Evolutionary conservation across 1,140 invertebrate genomes (phyloP).

Genomic region (Temnothorax longispinosus): DNA sequence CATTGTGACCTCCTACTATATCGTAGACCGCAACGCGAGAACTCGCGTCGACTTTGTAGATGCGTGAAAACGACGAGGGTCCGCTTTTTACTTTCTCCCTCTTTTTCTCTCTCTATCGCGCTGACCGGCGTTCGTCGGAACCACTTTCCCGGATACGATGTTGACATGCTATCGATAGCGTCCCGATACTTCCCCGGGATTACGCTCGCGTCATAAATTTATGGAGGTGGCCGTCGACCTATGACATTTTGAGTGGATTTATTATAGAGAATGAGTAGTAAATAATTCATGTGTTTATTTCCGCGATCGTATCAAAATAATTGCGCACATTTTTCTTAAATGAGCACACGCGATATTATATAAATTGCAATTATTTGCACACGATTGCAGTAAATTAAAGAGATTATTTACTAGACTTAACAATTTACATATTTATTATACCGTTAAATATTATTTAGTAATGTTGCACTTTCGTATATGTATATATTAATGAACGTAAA

Average conservation of each 20-base stretch:
- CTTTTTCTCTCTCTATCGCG: slow-evolving; percentile 2
- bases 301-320: background rate
- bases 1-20: slow-evolving; percentile 69
- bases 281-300: slow-evolving; percentile 32
- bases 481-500: background rate
- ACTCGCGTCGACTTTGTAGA: slow-evolving; percentile 60
- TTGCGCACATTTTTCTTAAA: background rate
- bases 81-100: slow-evolving; percentile 53
- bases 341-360: background rate
- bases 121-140: background rate
- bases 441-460: background rate
- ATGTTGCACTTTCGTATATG: background rate
- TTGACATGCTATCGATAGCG: background rate
- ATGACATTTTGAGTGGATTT: slow-evolving; percentile 2
- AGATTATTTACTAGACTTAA: background rate
- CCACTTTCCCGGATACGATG: slow-evolving; percentile 1
- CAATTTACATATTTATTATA: background rate
- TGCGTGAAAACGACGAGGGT: slow-evolving; percentile 68
- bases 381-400: background rate
- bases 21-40: slow-evolving; percentile 50
- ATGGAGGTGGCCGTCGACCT: background rate
- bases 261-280: background rate
- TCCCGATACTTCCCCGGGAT: background rate
- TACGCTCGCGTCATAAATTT: slow-evolving; percentile 13
- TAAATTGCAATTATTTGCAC: background rate